A percentile compares a stretch with the other conserved stretches of the same genome.
phyloP scores from a whole-genome alignment of 2,888 invertebrate species.

The Dasysyrphus albostriatus region DNA sequence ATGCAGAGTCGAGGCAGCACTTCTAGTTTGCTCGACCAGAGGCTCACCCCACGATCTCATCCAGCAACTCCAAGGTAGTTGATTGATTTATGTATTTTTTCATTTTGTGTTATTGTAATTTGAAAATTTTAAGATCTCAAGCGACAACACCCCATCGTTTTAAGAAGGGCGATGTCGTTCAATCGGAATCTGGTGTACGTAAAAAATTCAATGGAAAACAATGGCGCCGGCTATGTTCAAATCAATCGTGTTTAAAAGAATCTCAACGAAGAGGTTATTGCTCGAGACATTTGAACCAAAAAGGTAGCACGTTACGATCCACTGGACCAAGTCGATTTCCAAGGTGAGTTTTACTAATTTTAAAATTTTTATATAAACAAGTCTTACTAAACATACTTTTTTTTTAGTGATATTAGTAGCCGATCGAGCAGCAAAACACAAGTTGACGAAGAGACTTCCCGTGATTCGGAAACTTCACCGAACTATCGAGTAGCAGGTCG shows the following conservation, averaged over 20 bases:
- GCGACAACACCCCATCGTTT: conserved; percentile 97
- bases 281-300: conserved; percentile 96
- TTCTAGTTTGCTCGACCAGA: conserved; percentile 92
- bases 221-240: conserved; percentile 98
- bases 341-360: conserved; percentile 78
- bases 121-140: conserved; percentile 87
- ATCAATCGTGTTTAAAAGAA: conserved; percentile 97
- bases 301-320: conserved; percentile 86
- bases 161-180: conserved; percentile 96
- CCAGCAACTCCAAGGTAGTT: conserved; percentile 93
- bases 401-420: conserved; percentile 82
- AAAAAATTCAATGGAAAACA: conserved; percentile 99
- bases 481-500: conserved; percentile 92
- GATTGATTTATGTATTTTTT: not conserved
- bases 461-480: conserved; percentile 95
- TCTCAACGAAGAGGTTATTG: conserved; percentile 98
- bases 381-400: not conserved
- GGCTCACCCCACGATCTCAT: conserved; percentile 95
- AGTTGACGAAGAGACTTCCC: conserved; percentile 93
- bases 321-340: conserved; percentile 83
- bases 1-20: conserved; percentile 96
- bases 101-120: not conserved
- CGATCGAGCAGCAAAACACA: conserved; percentile 84
- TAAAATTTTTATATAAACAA: not conserved
- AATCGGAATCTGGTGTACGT: conserved; percentile 90